These are phyloP conservation scores for Agonopterix heracliana DNA, from an alignment of 2,888 invertebrate genomes.

Conservation along the genomic window DNA sequence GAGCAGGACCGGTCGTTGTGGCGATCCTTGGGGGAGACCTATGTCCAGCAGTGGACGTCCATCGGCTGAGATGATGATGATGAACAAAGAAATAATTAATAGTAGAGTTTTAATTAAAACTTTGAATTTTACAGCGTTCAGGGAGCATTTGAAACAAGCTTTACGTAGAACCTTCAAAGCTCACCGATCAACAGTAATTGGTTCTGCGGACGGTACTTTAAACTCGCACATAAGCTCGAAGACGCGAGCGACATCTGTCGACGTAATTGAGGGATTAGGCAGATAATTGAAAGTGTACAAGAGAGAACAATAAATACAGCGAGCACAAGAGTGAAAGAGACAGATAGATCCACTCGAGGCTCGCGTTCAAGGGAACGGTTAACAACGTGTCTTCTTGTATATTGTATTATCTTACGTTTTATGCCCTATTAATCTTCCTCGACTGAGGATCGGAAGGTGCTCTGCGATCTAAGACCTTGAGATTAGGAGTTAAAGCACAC, in stretches of 20 bases:
- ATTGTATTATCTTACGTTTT: conserved; percentile 76
- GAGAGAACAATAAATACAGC: conserved; percentile 35
- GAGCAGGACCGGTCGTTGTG: too few relatives aligned
- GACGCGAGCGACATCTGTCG: conserved; percentile 77
- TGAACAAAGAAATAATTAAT: too few relatives aligned
- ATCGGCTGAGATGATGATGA: too few relatives aligned
- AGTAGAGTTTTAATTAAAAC: too few relatives aligned
- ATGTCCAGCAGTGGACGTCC: too few relatives aligned
- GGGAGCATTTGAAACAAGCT: too few relatives aligned
- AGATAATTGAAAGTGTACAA: conserved; percentile 79
- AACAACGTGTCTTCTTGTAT: conserved; percentile 82
- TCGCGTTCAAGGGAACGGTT: conserved; percentile 71
- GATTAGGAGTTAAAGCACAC: conserved; percentile 26
- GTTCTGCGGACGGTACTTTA: conserved; percentile 69
- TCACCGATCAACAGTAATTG: conserved; percentile 55
- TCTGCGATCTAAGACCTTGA: conserved; percentile 35
- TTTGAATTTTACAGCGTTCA: too few relatives aligned
- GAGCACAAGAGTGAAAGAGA: conserved; percentile 43
- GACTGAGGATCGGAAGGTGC: conserved; percentile 36
- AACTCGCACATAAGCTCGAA: conserved; percentile 72
- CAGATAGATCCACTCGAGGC: conserved; percentile 39
- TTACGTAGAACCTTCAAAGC: neutral
- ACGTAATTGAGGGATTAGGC: conserved; percentile 81
- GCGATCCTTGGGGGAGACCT: too few relatives aligned
- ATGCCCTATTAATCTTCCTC: conserved; percentile 74